These are phyloP conservation scores for Sebastes fasciatus DNA, from an alignment of 2,113 vertebrate genomes.

Conservation along the genomic window DNA sequence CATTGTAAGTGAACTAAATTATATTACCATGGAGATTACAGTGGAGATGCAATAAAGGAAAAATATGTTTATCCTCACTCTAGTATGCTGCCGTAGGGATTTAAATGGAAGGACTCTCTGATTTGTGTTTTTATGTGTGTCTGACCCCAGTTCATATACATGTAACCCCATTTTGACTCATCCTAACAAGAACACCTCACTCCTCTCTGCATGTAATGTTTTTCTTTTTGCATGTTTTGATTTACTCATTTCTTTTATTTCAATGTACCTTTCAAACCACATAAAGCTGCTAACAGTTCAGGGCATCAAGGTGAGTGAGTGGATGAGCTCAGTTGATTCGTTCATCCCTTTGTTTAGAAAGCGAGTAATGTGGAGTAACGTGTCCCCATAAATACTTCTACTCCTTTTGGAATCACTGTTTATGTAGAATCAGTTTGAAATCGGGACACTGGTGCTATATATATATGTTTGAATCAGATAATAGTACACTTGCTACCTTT, in stretches of 20 bases:
- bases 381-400: neutral
- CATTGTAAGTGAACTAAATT: too few relatives aligned
- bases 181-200: neutral
- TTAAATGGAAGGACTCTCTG: neutral
- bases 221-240: constrained; percentile 73
- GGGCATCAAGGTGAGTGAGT: constrained; percentile 79
- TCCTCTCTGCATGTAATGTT: neutral
- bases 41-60: too few relatives aligned
- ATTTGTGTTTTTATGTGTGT: neutral
- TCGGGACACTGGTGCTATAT: neutral
- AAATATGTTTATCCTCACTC: too few relatives aligned
- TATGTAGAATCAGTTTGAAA: neutral
- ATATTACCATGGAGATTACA: too few relatives aligned
- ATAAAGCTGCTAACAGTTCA: constrained; percentile 83
- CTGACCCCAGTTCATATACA: neutral
- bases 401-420: neutral
- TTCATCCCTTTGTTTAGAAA: constrained; percentile 16
- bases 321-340: constrained; percentile 32
- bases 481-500: neutral
- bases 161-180: neutral
- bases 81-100: neutral
- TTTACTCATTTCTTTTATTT: constrained; percentile 75
- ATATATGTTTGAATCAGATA: neutral
- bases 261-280: constrained; percentile 69
- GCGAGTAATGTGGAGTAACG: neutral